Conservation (phyloP, 2,113 vertebrate species). For the Haplochromis burtoni region DNA sequence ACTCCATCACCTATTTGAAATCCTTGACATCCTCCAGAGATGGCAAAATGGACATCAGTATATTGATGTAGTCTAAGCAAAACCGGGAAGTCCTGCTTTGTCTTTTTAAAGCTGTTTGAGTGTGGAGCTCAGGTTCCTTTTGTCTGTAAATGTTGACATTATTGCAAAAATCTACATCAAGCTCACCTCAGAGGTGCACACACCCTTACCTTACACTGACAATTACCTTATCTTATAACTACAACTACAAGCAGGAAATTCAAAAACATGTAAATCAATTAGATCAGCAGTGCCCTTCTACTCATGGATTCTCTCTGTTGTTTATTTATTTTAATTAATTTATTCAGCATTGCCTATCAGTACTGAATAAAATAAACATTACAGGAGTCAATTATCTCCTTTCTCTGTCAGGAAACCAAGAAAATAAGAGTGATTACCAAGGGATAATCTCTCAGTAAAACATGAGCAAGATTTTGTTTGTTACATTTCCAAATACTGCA, state of each 20-base stretch:
- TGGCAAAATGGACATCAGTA: constrained; percentile 19
- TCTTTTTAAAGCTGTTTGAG: background rate
- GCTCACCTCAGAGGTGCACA: background rate
- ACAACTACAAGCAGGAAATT: background rate
- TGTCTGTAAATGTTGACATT: background rate
- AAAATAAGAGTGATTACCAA: background rate
- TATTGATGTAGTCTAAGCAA: constrained; percentile 1
- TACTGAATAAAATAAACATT: background rate
- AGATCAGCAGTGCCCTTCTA: background rate
- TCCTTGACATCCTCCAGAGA: constrained; percentile 12
- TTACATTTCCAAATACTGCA: background rate
- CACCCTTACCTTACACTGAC: background rate
- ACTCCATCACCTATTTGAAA: constrained; percentile 25
- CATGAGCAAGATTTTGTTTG: background rate
- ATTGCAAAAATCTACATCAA: background rate
- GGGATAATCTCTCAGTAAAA: background rate
- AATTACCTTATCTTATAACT: background rate
- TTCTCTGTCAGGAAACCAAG: background rate
- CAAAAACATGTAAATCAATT: background rate
- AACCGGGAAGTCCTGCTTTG: background rate
- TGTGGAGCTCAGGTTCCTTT: background rate
- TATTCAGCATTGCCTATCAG: background rate
- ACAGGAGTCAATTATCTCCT: background rate
- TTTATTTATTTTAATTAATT: background rate
- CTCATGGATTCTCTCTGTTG: background rate